phyloP scores from a whole-genome alignment of 2,888 invertebrate genomes.

The Nymphalis c-album region DNA sequence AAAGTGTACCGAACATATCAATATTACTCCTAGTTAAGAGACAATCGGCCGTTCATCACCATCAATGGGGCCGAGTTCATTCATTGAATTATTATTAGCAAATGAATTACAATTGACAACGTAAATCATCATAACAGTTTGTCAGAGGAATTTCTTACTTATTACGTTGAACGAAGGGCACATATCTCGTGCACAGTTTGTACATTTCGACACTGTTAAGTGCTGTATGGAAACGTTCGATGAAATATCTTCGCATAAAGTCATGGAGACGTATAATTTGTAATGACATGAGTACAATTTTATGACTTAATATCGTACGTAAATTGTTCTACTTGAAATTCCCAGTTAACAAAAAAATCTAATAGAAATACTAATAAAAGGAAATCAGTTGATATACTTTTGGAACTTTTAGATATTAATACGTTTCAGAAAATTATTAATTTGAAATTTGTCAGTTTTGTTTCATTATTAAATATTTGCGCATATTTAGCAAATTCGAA shows the following conservation, averaged over 20 bases:
- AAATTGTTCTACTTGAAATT: background rate
- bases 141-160: constrained; percentile 28
- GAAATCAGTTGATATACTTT: too few relatives aligned
- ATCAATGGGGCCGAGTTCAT: constrained; percentile 63
- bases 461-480: too few relatives aligned
- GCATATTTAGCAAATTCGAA: too few relatives aligned
- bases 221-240: constrained; percentile 54
- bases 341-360: too few relatives aligned
- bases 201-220: constrained; percentile 35
- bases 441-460: too few relatives aligned
- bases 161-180: constrained; percentile 22
- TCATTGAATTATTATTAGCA: constrained; percentile 54
- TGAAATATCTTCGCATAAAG: constrained; percentile 40
- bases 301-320: background rate
- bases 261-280: constrained; percentile 40
- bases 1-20: constrained; percentile 60
- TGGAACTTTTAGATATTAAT: too few relatives aligned
- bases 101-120: constrained; percentile 35
- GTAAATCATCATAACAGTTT: constrained; percentile 15
- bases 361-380: too few relatives aligned
- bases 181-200: constrained; percentile 38
- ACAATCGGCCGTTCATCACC: constrained; percentile 62
- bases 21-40: constrained; percentile 58
- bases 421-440: too few relatives aligned
- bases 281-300: constrained; percentile 9